Conservation (phyloP, 1,140 invertebrate species). For the Mercenaria mercenaria region DNA sequence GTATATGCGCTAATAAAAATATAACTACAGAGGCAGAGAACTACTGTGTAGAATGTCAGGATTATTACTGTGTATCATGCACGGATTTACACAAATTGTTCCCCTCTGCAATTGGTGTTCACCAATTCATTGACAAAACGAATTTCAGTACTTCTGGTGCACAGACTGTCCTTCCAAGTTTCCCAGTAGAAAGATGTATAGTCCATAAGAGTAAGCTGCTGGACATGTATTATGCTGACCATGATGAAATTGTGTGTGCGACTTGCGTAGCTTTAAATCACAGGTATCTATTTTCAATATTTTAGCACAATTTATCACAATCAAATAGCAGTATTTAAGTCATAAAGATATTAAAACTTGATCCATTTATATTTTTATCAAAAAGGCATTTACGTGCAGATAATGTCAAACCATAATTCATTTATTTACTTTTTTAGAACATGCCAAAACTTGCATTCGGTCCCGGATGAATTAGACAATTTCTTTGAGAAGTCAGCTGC, state of each 20-base stretch:
- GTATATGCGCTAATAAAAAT: background rate
- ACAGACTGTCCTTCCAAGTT: background rate
- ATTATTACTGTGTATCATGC: background rate
- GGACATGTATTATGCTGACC: background rate
- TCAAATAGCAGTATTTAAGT: too few species aligned
- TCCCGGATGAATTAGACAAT: background rate
- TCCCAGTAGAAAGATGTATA: background rate
- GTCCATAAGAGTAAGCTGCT: background rate
- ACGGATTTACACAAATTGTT: background rate
- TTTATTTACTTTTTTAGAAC: too few species aligned
- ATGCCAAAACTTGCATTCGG: background rate
- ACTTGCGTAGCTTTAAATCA: background rate
- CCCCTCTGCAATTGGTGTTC: background rate
- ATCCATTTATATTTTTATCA: too few species aligned
- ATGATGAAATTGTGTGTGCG: background rate
- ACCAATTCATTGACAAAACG: background rate
- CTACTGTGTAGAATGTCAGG: conserved; percentile 1
- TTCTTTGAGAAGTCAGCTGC: background rate
- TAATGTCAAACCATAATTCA: too few species aligned
- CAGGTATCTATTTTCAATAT: background rate
- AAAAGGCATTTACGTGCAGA: too few species aligned
- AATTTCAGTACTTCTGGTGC: background rate
- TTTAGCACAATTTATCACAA: too few species aligned
- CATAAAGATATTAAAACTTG: too few species aligned
- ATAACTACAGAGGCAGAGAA: background rate